Conservation (phyloP, 2,113 vertebrate species). For the Regulus satrapa region DNA sequence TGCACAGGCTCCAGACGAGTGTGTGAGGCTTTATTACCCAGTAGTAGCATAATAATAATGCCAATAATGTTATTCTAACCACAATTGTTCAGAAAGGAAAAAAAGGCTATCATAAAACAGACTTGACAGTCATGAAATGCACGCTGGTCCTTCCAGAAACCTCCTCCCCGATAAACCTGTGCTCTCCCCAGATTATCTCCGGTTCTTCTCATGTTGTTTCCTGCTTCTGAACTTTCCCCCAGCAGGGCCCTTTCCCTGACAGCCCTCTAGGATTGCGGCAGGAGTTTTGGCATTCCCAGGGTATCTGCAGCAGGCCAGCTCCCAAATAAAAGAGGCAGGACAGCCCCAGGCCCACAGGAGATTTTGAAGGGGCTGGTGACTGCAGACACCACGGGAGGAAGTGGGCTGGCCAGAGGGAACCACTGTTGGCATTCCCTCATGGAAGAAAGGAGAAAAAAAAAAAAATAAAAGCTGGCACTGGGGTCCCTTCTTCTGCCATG, state of each 20-base stretch:
- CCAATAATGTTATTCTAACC: not conserved
- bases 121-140: not conserved
- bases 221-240: rapidly evolving
- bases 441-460: not conserved
- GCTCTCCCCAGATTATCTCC: not conserved
- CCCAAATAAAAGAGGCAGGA: not conserved
- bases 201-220: not conserved
- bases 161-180: not conserved
- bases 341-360: not conserved
- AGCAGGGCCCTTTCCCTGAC: not conserved
- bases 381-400: rapidly evolving
- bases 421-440: not conserved
- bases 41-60: not conserved
- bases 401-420: not conserved
- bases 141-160: not conserved
- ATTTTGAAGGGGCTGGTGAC: not conserved
- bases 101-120: not conserved
- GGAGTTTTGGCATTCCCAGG: not conserved
- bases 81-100: not conserved
- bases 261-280: too few species aligned
- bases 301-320: not conserved
- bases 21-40: not conserved
- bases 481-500: not conserved
- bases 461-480: not conserved
- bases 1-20: not conserved